Evolutionary conservation across 2,888 invertebrate species (phyloP).

Genomic region (Margaritifera margaritifera): DNA sequence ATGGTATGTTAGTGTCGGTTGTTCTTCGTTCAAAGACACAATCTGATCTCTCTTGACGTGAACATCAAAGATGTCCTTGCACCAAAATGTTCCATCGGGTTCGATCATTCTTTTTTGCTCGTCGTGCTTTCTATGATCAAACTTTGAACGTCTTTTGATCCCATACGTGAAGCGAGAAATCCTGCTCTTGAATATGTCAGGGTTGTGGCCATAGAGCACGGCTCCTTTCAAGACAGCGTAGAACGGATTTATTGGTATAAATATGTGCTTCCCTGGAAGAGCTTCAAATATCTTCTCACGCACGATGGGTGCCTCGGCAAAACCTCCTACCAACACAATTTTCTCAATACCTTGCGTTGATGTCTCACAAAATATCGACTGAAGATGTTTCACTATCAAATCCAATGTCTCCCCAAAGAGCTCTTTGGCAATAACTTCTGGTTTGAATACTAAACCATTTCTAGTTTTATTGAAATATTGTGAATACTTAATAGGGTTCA

Average conservation of each 20-base stretch:
- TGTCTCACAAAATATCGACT: conserved; percentile 5
- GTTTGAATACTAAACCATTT: conserved; percentile 14
- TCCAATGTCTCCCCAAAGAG: conserved; percentile 20
- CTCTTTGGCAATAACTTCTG: conserved; percentile 9
- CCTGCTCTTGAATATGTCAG: conserved; percentile 21
- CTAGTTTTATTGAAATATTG: conserved; percentile 6
- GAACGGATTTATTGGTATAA: conserved; percentile 26
- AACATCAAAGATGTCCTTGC: conserved; percentile 18
- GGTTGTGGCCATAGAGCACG: conserved; percentile 29
- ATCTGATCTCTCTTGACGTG: conserved; percentile 19
- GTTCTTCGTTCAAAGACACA: conserved; percentile 6
- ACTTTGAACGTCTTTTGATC: conserved; percentile 1
- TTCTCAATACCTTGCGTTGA: conserved; percentile 6
- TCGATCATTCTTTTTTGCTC: conserved; percentile 9
- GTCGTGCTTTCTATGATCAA: conserved; percentile 13
- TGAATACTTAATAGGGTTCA: conserved; percentile 6
- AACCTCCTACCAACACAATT: conserved; percentile 28
- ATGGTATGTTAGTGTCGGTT: conserved; percentile 7
- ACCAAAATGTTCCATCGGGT: conserved; percentile 9
- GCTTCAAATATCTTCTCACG: conserved; percentile 9
- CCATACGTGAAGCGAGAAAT: conserved; percentile 27
- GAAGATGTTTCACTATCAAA: conserved; percentile 8
- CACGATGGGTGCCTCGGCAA: conserved; percentile 31
- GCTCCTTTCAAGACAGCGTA: conserved; percentile 28
- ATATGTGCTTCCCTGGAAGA: conserved; percentile 12